Percentiles rank a stretch among this genome's conserved stretches.
phyloP scores from a whole-genome alignment of 1,140 invertebrate species.

The Hylyphantes graminicola region DNA sequence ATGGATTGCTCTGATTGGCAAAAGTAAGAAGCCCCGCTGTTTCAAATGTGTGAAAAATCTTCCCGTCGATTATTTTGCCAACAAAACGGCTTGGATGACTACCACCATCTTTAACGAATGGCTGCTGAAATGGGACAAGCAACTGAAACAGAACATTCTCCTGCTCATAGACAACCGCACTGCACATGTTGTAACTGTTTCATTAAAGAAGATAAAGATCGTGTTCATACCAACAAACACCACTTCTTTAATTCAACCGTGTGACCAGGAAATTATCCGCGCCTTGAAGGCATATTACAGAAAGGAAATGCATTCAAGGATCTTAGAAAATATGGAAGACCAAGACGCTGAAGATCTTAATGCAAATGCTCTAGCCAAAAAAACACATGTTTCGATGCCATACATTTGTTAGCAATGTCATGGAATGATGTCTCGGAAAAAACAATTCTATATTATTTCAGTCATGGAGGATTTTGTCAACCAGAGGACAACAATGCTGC shows the following conservation, averaged over 20 bases:
- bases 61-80: conserved; percentile 67
- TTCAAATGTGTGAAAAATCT: conserved; percentile 68
- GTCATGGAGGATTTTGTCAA: no score
- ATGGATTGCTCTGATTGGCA: conserved; percentile 63
- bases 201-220: conserved; percentile 6
- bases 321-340: no score
- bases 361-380: no score
- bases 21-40: conserved; percentile 68
- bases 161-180: conserved; percentile 21
- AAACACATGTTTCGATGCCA: no score
- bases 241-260: conserved; percentile 62
- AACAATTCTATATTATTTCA: no score
- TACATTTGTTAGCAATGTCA: no score
- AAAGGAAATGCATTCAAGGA: background rate
- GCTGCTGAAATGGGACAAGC: conserved; percentile 15
- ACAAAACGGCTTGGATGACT: conserved; percentile 71
- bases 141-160: conserved; percentile 9
- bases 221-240: conserved; percentile 56
- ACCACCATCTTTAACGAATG: conserved; percentile 10
- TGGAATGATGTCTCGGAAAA: no score
- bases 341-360: no score
- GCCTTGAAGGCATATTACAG: conserved; percentile 62
- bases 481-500: no score
- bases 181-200: background rate
- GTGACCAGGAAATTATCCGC: conserved; percentile 62